Percentiles rank a stretch among this genome's conserved stretches.
Evolutionary conservation across 1,140 invertebrate genomes (phyloP).

Genomic region (Drosophila yakuba): DNA sequence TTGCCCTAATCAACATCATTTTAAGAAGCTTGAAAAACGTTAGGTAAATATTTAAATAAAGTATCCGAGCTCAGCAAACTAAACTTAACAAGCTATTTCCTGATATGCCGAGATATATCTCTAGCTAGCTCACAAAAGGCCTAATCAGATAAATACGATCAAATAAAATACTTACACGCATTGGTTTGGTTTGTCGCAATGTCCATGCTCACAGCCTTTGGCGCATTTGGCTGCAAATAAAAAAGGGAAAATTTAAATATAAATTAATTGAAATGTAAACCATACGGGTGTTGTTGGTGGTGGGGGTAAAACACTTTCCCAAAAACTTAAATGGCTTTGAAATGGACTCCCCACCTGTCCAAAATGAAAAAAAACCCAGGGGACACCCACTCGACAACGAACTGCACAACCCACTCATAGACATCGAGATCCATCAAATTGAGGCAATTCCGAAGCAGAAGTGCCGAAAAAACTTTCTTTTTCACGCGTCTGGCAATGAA

Average conservation of each 20-base stretch:
- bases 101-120: background rate
- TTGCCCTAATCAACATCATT: background rate
- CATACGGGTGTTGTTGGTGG: conserved; percentile 24
- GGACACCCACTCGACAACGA: conserved; percentile 54
- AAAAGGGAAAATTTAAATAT: conserved; percentile 85
- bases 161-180: conserved; percentile 93
- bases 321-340: conserved; percentile 39
- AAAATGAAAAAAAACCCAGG: conserved; percentile 1
- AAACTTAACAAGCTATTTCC: background rate
- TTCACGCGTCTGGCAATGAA: conserved; percentile 83
- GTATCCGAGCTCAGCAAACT: background rate
- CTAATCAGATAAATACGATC: conserved; percentile 27
- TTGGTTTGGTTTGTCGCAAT: conserved; percentile 96
- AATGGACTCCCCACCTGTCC: conserved; percentile 39
- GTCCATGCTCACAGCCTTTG: conserved; percentile 96
- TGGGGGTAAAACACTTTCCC: conserved; percentile 51
- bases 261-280: conserved; percentile 73
- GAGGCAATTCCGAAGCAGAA: conserved; percentile 51
- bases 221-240: conserved; percentile 95
- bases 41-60: background rate
- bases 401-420: conserved; percentile 55
- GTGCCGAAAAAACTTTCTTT: conserved; percentile 71
- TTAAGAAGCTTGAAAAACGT: background rate
- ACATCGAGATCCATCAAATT: conserved; percentile 54
- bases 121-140: background rate